Percentiles rank a stretch among this genome's conserved stretches.
Conservation (phyloP, 2,113 vertebrate species). For the Mungos mungo region DNA sequence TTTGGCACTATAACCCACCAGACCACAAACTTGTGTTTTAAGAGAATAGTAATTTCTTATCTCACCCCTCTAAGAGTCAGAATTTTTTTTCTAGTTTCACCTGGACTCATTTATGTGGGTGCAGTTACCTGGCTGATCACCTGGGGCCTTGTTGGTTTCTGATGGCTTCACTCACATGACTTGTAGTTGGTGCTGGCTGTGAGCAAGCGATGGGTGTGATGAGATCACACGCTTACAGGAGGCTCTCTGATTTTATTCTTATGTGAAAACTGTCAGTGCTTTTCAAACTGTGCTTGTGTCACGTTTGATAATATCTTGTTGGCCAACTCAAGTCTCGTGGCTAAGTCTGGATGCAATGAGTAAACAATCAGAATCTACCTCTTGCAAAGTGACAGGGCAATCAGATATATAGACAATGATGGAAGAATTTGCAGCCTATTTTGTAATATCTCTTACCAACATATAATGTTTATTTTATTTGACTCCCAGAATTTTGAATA, state of each 20-base stretch:
- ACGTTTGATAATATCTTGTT: not conserved
- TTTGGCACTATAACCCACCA: not conserved
- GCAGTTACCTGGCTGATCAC: not conserved
- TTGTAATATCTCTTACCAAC: not conserved
- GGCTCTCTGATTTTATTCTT: not conserved
- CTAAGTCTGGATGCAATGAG: not conserved
- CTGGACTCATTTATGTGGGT: not conserved
- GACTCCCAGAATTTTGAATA: not conserved
- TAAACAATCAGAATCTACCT: not conserved
- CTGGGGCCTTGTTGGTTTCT: not conserved
- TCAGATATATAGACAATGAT: rapidly evolving
- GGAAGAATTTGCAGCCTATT: not conserved
- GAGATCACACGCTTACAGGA: not conserved
- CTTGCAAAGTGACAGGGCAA: not conserved
- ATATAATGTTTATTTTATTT: not conserved
- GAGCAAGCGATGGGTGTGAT: not conserved
- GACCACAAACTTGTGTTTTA: not conserved
- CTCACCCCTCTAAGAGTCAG: not conserved
- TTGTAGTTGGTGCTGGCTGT: not conserved
- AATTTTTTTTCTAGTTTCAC: not conserved
- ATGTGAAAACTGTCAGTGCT: not conserved
- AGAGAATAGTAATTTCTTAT: not conserved
- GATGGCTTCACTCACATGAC: not conserved
- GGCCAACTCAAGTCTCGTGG: not conserved
- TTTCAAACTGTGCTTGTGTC: not conserved